Evolutionary conservation across 2,888 invertebrate species (phyloP).

Genomic region (Netelia melanura): DNA sequence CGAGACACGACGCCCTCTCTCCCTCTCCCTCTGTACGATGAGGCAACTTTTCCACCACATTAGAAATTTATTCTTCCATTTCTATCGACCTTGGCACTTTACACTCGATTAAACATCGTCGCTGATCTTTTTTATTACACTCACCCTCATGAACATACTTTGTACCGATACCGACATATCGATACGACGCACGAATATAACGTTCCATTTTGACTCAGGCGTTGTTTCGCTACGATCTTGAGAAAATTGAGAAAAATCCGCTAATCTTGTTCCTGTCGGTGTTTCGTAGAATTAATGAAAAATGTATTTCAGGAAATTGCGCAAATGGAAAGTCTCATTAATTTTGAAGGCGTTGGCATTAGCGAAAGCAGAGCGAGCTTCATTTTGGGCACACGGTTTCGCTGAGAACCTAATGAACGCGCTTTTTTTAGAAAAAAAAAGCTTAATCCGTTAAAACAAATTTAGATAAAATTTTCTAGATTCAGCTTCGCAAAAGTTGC

Average conservation of each 20-base stretch:
- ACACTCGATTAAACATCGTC: constrained; percentile 68
- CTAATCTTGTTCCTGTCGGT: neutral
- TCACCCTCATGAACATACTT: constrained; percentile 56
- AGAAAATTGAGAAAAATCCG: too few relatives aligned
- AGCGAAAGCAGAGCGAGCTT: too few relatives aligned
- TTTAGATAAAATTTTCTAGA: neutral
- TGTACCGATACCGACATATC: constrained; percentile 55
- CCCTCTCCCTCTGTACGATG: constrained; percentile 22
- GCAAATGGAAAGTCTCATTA: too few relatives aligned
- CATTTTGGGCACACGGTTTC: too few relatives aligned
- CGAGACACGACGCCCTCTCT: constrained; percentile 17
- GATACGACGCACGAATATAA: constrained; percentile 18
- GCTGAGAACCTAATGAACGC: too few relatives aligned
- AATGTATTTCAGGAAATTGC: too few relatives aligned
- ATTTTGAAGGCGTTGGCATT: too few relatives aligned
- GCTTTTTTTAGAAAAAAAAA: too few relatives aligned
- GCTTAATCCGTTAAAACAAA: too few relatives aligned
- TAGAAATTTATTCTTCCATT: constrained; percentile 69
- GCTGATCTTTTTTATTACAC: constrained; percentile 63
- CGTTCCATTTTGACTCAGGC: neutral
- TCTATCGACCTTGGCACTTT: constrained; percentile 67
- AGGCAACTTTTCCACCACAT: constrained; percentile 58
- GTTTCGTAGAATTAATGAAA: neutral
- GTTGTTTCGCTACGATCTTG: too few relatives aligned
- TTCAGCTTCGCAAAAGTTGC: neutral